Percentiles rank a stretch among this genome's conserved stretches.
Evolutionary conservation across 2,113 vertebrate genomes (phyloP).

Genomic region (Erpornis zantholeuca): DNA sequence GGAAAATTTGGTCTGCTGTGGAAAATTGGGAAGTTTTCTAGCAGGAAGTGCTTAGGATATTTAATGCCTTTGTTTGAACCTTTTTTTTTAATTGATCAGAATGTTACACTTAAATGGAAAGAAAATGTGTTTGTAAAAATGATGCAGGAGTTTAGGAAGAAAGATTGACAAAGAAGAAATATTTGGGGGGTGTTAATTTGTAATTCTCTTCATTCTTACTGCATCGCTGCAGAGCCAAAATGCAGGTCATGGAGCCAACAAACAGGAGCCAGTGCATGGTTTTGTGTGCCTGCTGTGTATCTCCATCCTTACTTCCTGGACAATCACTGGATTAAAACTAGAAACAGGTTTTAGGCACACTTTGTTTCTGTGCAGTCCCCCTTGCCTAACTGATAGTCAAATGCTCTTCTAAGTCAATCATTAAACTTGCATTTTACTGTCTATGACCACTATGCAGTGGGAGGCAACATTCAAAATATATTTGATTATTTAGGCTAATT

Average conservation of each 20-base stretch:
- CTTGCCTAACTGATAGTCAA: neutral
- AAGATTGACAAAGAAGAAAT: neutral
- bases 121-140: neutral
- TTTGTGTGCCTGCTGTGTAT: neutral
- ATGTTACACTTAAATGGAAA: neutral
- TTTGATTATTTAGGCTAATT: neutral
- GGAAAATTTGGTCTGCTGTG: neutral
- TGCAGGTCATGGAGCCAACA: neutral
- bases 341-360: neutral
- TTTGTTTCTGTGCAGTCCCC: neutral
- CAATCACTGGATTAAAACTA: neutral
- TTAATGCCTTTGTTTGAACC: neutral
- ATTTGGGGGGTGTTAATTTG: neutral
- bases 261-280: rapidly evolving
- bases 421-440: neutral
- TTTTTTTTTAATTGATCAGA: neutral
- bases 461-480: neutral
- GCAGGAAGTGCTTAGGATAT: neutral
- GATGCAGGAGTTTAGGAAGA: neutral
- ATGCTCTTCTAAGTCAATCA: neutral
- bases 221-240: neutral
- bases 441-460: neutral
- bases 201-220: neutral
- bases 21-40: neutral
- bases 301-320: neutral